phyloP scores from a whole-genome alignment of 2,888 invertebrate species.

The Agrochola lota region DNA sequence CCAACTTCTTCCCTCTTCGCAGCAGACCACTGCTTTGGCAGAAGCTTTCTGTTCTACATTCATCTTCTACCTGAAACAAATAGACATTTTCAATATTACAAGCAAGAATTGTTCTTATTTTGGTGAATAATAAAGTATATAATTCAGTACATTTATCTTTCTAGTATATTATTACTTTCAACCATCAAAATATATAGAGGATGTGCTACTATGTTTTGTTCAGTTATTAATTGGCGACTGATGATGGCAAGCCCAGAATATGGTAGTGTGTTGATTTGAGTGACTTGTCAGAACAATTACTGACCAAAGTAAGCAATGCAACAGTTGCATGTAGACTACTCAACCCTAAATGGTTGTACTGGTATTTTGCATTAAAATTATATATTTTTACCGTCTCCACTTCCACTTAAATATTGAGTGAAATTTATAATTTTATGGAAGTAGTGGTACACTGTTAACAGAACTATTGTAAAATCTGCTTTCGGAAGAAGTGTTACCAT shows the following conservation, averaged over 20 bases:
- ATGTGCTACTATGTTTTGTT: slow-evolving; percentile 8
- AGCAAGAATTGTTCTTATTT: background rate
- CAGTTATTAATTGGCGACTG: too few species aligned
- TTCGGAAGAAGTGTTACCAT: background rate
- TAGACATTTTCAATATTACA: slow-evolving; percentile 3
- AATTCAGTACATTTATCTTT: background rate
- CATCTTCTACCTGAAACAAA: slow-evolving; percentile 79
- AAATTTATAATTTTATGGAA: background rate
- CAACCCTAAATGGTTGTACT: background rate
- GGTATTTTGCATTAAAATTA: background rate
- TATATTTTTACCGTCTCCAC: background rate
- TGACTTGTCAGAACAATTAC: background rate
- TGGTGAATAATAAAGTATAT: background rate
- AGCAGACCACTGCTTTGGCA: slow-evolving; percentile 77
- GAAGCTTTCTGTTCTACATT: slow-evolving; percentile 76
- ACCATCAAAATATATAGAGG: background rate
- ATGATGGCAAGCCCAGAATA: background rate
- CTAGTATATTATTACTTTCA: background rate
- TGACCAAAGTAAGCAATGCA: background rate
- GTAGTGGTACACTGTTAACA: background rate
- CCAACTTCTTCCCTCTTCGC: slow-evolving; percentile 83
- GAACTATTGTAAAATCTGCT: background rate
- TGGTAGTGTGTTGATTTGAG: background rate
- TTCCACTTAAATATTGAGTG: background rate
- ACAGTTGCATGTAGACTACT: background rate